Base-by-base conservation (phyloP, 2,797 vertebrate genomes). In the Pangasius djambal region DNA sequence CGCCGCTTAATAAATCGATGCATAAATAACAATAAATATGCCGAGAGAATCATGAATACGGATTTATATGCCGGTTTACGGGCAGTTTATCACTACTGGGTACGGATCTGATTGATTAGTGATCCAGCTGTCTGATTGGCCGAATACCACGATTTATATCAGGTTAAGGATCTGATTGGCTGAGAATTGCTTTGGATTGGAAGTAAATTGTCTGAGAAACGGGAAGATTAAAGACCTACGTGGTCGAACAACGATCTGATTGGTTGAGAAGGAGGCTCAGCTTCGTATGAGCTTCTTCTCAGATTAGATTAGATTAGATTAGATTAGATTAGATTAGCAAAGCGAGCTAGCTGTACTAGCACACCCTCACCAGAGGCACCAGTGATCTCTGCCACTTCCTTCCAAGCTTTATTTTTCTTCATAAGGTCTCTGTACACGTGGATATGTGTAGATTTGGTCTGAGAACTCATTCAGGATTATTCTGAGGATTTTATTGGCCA, bases 1-100 rank as follows among this genome's bases (percentile, higher is more conserved):
- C 34, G 0, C 5, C 79, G 25, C 61, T 67, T n/a, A 65, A 83
- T 83, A n/a, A 83, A 83, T 10, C 18, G 82, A 48, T 1, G 25
- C 82, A 48, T 83, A 61, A 83, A 83, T 83, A 63, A 44, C 34
- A 25, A 63, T 40, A 63, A 28, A 83, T 61, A 61, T 16, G 34
- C 34, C 1, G 34, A 61, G 79, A 6, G 20, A 40, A 63, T 5
- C 57, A n/a, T 10, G 3, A 44, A 22, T 5, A 48, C 37, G 2
- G 25, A 83, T 65, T 65, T 63, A n/a, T 22, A 37, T 1, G 18
- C 18, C 8, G 3, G 2, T 31, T 83, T 65, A 16, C 34, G 44
- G 25, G 5, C 81, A n/a, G 1, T 13, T 20, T 10, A 81, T 20
- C n/a, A 10, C 8, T 2, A 5, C 59, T 1, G 77, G 0, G 16